Conservation (phyloP, 1,140 invertebrate genomes). For the Lycorma delicatula region DNA sequence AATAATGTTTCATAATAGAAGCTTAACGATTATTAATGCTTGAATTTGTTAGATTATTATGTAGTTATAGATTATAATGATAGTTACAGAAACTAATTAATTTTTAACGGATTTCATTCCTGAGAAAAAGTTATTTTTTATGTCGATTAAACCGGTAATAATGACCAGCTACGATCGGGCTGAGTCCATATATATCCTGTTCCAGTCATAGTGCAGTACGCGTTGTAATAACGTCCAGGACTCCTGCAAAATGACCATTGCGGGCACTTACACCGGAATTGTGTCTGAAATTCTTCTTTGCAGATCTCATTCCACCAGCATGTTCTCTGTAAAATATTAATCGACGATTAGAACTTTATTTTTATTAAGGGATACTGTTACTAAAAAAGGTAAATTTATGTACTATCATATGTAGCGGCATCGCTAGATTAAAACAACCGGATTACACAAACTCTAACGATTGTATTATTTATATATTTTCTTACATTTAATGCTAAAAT, state of each 20-base stretch:
- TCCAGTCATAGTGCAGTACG: conserved; percentile 78
- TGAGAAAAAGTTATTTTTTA: no score
- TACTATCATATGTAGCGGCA: neutral
- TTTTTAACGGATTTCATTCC: no score
- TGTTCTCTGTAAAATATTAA: conserved; percentile 55
- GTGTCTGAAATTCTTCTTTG: conserved; percentile 80
- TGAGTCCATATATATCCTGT: conserved; percentile 85
- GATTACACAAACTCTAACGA: conserved; percentile 19
- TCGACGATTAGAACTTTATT: conserved; percentile 11
- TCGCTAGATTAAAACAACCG: conserved; percentile 14
- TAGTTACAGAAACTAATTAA: no score
- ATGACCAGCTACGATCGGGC: conserved; percentile 41
- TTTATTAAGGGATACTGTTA: conserved; percentile 5
- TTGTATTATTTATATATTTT: neutral
- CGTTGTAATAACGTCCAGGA: conserved; percentile 82
- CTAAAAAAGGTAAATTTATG: neutral
- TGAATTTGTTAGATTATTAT: no score
- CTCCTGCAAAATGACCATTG: conserved; percentile 78
- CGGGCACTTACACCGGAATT: conserved; percentile 79
- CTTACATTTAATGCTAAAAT: no score
- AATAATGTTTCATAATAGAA: no score
- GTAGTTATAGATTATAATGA: no score
- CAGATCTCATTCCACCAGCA: conserved; percentile 92
- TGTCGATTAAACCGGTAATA: no score
- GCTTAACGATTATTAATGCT: no score